Percentiles rank a stretch among this genome's conserved stretches.
Conservation (phyloP, 35 echinoderm and acorn worm genomes). For the Ptychodera flava region DNA sequence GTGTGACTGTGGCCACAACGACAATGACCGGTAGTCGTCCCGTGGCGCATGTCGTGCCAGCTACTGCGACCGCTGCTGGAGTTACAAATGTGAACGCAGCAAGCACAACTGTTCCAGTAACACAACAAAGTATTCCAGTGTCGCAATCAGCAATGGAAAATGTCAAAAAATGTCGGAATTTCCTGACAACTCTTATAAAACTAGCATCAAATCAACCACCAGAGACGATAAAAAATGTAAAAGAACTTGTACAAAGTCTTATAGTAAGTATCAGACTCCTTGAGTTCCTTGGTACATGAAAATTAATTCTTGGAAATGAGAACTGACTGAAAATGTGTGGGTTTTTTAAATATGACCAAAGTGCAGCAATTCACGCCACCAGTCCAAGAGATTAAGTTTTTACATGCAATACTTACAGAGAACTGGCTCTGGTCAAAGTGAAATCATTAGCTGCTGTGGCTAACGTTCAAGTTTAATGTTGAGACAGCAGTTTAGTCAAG, state of each 20-base stretch:
- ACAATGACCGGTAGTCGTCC: not conserved
- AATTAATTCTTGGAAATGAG: not conserved
- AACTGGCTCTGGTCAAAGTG: no score
- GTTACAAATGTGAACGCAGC: not conserved
- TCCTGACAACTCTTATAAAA: slow-evolving; percentile 91
- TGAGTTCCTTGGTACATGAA: not conserved
- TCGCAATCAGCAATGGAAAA: slow-evolving; percentile 71
- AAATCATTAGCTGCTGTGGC: no score
- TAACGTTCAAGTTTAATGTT: no score
- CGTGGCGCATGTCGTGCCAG: not conserved
- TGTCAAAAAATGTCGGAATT: slow-evolving; percentile 98
- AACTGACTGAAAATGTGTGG: not conserved
- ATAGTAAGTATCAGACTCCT: slow-evolving; percentile 72
- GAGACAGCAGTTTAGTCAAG: no score
- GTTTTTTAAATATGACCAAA: not conserved
- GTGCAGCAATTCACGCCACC: no score
- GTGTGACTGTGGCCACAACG: not conserved
- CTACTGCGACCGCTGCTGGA: not conserved
- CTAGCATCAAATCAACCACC: slow-evolving; percentile 92
- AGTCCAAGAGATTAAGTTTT: no score
- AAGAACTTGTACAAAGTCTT: slow-evolving; percentile 91
- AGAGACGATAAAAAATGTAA: slow-evolving; percentile 82
- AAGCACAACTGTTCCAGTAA: not conserved
- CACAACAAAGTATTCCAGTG: slow-evolving; percentile 6
- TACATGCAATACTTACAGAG: no score